Evolutionary conservation across 1,140 invertebrate species (phyloP).

Genomic region (Microplitis demolitor): DNA sequence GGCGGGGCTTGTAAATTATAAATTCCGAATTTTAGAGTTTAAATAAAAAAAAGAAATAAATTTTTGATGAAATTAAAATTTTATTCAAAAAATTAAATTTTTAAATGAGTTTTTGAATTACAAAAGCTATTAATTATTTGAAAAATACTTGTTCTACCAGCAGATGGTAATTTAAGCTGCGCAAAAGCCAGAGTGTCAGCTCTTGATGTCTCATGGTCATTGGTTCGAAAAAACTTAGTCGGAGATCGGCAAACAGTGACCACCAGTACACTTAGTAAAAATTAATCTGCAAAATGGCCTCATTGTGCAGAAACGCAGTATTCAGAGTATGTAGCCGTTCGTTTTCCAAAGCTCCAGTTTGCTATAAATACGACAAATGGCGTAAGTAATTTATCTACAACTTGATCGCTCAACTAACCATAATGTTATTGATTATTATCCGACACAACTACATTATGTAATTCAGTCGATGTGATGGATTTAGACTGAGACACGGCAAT

Average conservation of each 20-base stretch:
- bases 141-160: too few species aligned
- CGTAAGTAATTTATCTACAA: constrained; percentile 54
- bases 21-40: too few species aligned
- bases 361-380: constrained; percentile 35
- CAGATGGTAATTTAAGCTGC: too few species aligned
- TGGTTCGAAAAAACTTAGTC: too few species aligned
- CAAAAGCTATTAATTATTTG: too few species aligned
- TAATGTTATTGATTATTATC: background rate
- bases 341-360: constrained; percentile 48
- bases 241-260: background rate
- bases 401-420: constrained; percentile 10
- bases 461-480: background rate
- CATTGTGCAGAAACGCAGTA: constrained; percentile 61
- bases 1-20: too few species aligned
- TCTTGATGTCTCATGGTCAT: too few species aligned
- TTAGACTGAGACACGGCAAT: background rate
- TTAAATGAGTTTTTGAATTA: too few species aligned
- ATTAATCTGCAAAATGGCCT: constrained; percentile 62
- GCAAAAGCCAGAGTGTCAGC: too few species aligned
- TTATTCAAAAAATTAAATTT: too few species aligned
- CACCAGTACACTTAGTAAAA: background rate
- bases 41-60: too few species aligned
- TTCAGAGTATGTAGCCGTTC: constrained; percentile 60
- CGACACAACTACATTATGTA: background rate
- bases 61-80: too few species aligned